Conservation (phyloP, 2,888 invertebrate genomes). For the Coleophora deauratella region DNA sequence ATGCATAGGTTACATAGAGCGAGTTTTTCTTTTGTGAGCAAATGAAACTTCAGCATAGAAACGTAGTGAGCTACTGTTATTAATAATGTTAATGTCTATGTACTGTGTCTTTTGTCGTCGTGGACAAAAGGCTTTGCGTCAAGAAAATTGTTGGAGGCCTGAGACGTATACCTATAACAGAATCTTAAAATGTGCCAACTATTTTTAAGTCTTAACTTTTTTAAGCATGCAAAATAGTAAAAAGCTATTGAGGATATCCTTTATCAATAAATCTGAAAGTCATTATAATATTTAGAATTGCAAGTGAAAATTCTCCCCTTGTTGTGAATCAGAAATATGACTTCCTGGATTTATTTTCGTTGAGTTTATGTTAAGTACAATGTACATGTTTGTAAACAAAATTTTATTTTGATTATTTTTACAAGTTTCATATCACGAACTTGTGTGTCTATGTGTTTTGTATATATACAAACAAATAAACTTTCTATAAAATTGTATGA, state of each 20-base stretch:
- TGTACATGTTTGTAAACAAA: no score
- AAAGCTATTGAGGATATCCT: constrained; percentile 2
- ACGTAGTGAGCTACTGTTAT: constrained; percentile 52
- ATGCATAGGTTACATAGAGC: constrained; percentile 70
- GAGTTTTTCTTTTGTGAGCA: constrained; percentile 69
- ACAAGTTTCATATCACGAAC: no score
- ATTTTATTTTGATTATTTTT: no score
- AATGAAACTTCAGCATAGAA: constrained; percentile 60
- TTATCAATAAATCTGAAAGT: constrained; percentile 3
- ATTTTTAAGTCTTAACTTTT: background rate
- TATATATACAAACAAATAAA: no score
- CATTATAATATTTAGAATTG: background rate
- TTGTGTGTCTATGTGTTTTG: no score
- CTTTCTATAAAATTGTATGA: no score
- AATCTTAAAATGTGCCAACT: no score
- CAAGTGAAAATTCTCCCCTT: background rate
- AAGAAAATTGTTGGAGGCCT: no score
- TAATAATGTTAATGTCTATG: constrained; percentile 21
- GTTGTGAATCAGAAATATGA: no score
- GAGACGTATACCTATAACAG: no score
- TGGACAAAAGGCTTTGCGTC: constrained; percentile 40
- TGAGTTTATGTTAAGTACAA: no score
- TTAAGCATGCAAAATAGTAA: background rate
- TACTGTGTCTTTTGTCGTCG: constrained; percentile 45
- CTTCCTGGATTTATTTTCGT: no score